Evolutionary conservation across 2,888 invertebrate species (phyloP), one percentile per base, ranked within the genome.

Genomic region (Aporophyla lueneburgensis): DNA sequence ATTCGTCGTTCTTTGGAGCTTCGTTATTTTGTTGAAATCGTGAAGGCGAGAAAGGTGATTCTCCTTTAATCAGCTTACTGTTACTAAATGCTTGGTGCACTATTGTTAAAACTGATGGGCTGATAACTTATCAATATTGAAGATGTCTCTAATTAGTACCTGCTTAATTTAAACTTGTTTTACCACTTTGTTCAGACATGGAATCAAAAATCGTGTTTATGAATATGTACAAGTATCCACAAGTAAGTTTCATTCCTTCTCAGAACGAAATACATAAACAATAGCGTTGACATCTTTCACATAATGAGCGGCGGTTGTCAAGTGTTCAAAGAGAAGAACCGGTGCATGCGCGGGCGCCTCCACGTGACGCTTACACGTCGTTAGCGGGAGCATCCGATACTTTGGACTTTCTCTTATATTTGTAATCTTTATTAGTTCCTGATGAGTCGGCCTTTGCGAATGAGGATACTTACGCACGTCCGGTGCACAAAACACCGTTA

Each of bases 351-450:
- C 43, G 24, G 9, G 74, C 59, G 82, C 74, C 19, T 40, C 65
- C 69, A 61, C 59, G 74, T 27, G 61, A 56, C 46, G 7, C 49
- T n/a, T 27, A 9, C 59, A 56, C 46, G 56, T 69, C 71, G 69
- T 83, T 65, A 75, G 74, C 51, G n/a, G n/a, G 33, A 51, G 53
- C 67, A 73, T 76, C 49, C 72, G 61, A 82, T 74, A 62, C 16
- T 71, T 10, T 61, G 10, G 24, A 80, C 88, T 87, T 83, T 87
- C 88, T 77, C 84, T 79, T 79, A 71, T 74, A 53, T 71, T 69
- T 49, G 65, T 70, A 16, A 68, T 72, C n/a, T 76, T 62, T 51
- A 40, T 76, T 84, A 80, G 21, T 73, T 68, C 58, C 83, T 85
- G 71, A 74, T 65, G 79, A 78, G 43, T 43, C 24, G 56, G 19